These are phyloP conservation scores for Thripadectes ignobilis DNA, from an alignment of 2,797 vertebrate genomes.

Conservation along the genomic window DNA sequence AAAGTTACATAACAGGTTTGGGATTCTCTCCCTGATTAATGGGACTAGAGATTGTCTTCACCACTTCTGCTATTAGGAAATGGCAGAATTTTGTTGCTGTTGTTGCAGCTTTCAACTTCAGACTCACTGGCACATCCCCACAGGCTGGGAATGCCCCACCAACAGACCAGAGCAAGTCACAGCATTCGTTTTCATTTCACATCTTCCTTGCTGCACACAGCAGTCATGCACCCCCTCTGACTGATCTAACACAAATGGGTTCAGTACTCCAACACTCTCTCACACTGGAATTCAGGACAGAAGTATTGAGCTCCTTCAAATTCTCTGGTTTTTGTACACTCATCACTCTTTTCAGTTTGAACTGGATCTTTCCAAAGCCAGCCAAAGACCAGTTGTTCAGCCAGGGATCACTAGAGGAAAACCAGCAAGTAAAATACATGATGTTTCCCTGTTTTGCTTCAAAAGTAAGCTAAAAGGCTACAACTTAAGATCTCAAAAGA, in stretches of 20 bases:
- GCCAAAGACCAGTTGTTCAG: not conserved
- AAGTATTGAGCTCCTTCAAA: not conserved
- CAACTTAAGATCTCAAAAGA: not conserved
- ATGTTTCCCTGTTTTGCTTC: not conserved
- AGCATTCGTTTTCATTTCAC: not conserved
- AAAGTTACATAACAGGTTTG: not conserved
- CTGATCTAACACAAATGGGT: not conserved
- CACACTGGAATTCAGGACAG: not conserved
- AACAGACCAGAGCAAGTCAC: not conserved
- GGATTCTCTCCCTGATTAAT: not conserved
- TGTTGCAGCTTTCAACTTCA: not conserved
- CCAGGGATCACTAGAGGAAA: not conserved
- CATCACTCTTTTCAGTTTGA: not conserved
- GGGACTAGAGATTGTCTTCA: not conserved
- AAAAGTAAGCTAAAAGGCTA: not conserved
- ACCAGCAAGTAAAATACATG: not conserved
- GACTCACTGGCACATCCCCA: not conserved
- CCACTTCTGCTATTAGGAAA: not conserved
- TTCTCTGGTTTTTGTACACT: not conserved
- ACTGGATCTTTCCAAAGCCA: not conserved
- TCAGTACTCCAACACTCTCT: not conserved
- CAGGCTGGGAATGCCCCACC: not conserved
- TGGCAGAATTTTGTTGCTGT: not conserved
- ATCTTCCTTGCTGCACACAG: not conserved
- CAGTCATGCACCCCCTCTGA: not conserved